A percentile compares a stretch with the other conserved stretches of the same genome.
Conservation (phyloP, 2,888 invertebrate species). For the Thecocarcelia acutangulata region DNA sequence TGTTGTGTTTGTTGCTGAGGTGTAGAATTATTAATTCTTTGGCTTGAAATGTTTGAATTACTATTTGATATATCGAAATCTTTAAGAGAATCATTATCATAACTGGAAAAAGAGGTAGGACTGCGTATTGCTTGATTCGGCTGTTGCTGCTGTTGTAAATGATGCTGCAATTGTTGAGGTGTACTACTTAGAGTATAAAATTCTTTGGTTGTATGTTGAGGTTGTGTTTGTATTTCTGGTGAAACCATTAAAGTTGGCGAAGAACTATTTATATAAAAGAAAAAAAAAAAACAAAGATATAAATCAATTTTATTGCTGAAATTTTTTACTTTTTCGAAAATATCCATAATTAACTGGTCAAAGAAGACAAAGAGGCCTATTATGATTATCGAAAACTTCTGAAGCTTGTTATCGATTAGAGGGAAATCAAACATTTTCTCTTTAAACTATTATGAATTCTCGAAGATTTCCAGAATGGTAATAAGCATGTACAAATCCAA, state of each 20-base stretch:
- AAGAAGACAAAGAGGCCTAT: too few species aligned
- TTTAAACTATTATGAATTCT: too few species aligned
- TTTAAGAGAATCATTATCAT: conserved; percentile 82
- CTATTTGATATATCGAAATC: conserved; percentile 77
- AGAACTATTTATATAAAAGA: conserved; percentile 45
- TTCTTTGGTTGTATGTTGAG: conserved; percentile 72
- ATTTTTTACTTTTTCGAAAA: too few species aligned
- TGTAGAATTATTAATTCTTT: conserved; percentile 68
- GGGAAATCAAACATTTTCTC: too few species aligned
- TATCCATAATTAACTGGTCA: too few species aligned
- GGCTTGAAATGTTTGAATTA: conserved; percentile 69
- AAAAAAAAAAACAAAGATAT: neutral
- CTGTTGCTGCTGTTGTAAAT: conserved; percentile 63
- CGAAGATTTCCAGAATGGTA: too few species aligned
- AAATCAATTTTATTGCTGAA: too few species aligned
- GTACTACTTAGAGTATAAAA: conserved; percentile 70
- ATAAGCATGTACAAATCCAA: too few species aligned
- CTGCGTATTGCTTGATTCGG: conserved; percentile 76
- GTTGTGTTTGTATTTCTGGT: conserved; percentile 74
- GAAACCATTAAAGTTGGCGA: conserved; percentile 74
- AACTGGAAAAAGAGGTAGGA: conserved; percentile 80
- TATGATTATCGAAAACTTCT: too few species aligned
- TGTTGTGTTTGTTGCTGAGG: conserved; percentile 62
- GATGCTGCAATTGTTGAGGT: conserved; percentile 67
- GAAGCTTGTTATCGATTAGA: too few species aligned